These are phyloP conservation scores for Threskiornis aethiopicus DNA, from an alignment of 2,797 vertebrate species.

Conservation along the genomic window DNA sequence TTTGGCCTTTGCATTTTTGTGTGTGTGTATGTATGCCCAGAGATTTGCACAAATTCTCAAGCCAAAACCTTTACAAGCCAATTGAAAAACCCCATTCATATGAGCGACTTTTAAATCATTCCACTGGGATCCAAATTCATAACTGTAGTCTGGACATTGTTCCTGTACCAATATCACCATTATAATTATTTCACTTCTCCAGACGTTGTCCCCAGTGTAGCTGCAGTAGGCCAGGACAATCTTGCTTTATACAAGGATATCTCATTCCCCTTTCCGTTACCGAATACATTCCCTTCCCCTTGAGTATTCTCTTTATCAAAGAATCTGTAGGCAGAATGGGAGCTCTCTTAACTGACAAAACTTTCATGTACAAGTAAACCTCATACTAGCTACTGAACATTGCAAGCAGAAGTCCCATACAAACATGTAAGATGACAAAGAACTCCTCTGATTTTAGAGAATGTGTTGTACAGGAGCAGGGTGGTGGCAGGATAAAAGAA, in stretches of 20 bases:
- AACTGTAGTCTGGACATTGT: not conserved
- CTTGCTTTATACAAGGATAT: not conserved
- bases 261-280: not conserved
- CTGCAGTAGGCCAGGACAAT: not conserved
- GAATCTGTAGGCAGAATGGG: not conserved
- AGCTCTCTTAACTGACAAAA: not conserved
- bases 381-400: not conserved
- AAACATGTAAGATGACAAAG: fast-evolving
- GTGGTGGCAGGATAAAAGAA: not conserved
- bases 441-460: not conserved
- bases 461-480: not conserved
- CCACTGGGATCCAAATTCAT: not conserved
- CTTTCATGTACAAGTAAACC: not conserved
- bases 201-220: not conserved
- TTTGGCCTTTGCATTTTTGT: not conserved
- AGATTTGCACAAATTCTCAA: not conserved
- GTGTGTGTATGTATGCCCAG: not conserved
- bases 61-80: not conserved
- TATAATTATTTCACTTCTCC: not conserved
- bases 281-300: not conserved
- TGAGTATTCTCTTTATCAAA: not conserved
- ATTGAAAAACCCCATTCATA: not conserved
- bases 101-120: not conserved
- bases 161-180: not conserved
- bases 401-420: not conserved